Conservation (phyloP, 1,140 invertebrate genomes). For the Meteorus sp. region DNA sequence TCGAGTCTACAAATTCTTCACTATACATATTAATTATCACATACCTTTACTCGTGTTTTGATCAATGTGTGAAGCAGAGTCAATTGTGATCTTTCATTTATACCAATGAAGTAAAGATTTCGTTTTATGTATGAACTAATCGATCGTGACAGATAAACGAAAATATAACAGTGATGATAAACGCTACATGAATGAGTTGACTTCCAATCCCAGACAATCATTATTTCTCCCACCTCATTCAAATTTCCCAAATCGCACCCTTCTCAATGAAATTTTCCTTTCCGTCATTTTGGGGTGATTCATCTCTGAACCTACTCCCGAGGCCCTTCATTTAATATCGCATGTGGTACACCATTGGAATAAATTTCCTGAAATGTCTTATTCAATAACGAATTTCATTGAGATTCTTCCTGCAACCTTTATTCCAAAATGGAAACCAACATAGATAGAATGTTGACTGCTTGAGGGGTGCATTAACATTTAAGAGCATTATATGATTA, state of each 20-base stretch:
- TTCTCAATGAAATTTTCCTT: neutral
- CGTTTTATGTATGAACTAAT: too few relatives aligned
- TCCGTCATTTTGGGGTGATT: neutral
- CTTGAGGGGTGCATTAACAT: neutral
- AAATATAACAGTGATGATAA: conserved; percentile 31
- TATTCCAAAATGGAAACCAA: neutral
- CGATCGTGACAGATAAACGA: too few relatives aligned
- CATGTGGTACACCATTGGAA: neutral
- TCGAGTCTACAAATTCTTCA: too few relatives aligned
- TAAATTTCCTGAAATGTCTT: neutral
- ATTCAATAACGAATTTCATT: too few relatives aligned
- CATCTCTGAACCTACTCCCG: neutral
- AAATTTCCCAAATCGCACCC: conserved; percentile 6
- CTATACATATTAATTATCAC: too few relatives aligned
- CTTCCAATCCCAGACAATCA: neutral
- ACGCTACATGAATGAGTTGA: neutral
- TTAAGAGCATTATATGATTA: too few relatives aligned
- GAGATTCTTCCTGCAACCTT: neutral
- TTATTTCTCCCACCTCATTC: neutral
- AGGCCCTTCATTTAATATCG: neutral
- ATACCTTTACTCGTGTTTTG: too few relatives aligned
- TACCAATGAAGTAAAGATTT: too few relatives aligned
- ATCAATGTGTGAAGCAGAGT: too few relatives aligned
- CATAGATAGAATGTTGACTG: neutral
- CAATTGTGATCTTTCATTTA: too few relatives aligned